A percentile compares a stretch with the other conserved stretches of the same genome.
phyloP scores from a whole-genome alignment of 1,140 invertebrate genomes.

The Coptotermes formosanus region DNA sequence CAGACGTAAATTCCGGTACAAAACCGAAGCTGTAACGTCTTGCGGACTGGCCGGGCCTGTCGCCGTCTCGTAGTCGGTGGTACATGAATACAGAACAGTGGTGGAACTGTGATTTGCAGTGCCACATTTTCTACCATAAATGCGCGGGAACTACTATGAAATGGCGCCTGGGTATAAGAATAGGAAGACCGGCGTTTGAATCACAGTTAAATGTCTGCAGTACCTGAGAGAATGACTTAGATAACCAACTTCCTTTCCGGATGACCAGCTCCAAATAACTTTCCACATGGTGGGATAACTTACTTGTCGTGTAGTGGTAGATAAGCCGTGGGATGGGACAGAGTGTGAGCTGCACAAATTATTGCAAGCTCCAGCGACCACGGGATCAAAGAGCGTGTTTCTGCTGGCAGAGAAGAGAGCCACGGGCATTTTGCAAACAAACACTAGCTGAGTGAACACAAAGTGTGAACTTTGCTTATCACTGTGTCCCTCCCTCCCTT shows the following conservation, averaged over 20 bases:
- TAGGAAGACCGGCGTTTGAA: too few species aligned
- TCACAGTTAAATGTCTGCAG: too few species aligned
- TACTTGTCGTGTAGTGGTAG: neutral
- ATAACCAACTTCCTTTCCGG: neutral
- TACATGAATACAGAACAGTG: too few species aligned
- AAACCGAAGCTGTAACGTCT: too few species aligned
- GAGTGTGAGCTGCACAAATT: neutral
- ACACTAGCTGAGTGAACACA: slow-evolving; percentile 28
- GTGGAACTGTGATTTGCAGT: too few species aligned
- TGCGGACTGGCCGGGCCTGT: too few species aligned
- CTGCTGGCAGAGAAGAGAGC: neutral
- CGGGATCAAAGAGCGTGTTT: slow-evolving; percentile 7
- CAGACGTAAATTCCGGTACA: too few species aligned
- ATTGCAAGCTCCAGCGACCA: neutral
- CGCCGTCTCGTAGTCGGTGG: too few species aligned
- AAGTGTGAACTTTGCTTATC: slow-evolving; percentile 15
- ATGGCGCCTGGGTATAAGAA: too few species aligned
- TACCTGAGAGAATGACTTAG: neutral
- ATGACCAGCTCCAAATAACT: slow-evolving; percentile 12
- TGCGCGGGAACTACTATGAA: too few species aligned
- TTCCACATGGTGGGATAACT: slow-evolving; percentile 1
- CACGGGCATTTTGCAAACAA: slow-evolving; percentile 8
- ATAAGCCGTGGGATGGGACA: neutral
- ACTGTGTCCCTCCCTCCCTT: neutral
- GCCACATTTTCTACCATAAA: too few species aligned